These are phyloP conservation scores for Danio albolineatus DNA, from an alignment of 2,797 vertebrate species.

Conservation along the genomic window DNA sequence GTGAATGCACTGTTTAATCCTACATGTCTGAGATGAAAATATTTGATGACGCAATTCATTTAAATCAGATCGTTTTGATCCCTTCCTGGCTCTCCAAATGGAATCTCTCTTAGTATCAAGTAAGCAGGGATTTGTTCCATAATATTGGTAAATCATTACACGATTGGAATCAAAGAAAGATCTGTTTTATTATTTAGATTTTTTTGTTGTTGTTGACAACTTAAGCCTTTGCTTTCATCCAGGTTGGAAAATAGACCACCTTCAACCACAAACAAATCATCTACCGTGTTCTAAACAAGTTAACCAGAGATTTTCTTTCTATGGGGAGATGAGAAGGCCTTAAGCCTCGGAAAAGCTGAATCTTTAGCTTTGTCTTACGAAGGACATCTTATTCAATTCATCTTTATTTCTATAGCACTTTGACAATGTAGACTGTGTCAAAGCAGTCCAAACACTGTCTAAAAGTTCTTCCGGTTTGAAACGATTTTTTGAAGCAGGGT, in stretches of 20 bases:
- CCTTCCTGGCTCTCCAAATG: conserved; percentile 56
- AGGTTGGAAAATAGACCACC: neutral
- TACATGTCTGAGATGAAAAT: conserved; percentile 53
- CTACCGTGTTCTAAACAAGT: too few species aligned
- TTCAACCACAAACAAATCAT: neutral
- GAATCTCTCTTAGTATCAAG: conserved; percentile 57
- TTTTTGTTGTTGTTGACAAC: conserved; percentile 12
- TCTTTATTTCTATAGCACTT: too few species aligned
- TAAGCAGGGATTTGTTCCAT: conserved; percentile 68
- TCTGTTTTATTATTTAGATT: conserved; percentile 19
- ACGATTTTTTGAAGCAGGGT: too few species aligned
- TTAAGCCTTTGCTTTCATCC: conserved; percentile 20
- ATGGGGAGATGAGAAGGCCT: too few species aligned
- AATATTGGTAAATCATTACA: conserved; percentile 68
- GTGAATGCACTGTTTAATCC: conserved; percentile 61
- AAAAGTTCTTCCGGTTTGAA: too few species aligned
- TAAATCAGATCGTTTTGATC: conserved; percentile 54
- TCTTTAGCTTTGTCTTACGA: too few species aligned
- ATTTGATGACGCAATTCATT: conserved; percentile 45
- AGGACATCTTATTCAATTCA: too few species aligned
- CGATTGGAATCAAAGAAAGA: conserved; percentile 56
- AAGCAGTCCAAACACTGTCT: too few species aligned
- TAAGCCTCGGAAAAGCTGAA: too few species aligned
- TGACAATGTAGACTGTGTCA: too few species aligned
- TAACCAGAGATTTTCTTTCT: too few species aligned